Base-by-base conservation (phyloP, 2,113 vertebrate genomes). In the Heliornis fulica region DNA sequence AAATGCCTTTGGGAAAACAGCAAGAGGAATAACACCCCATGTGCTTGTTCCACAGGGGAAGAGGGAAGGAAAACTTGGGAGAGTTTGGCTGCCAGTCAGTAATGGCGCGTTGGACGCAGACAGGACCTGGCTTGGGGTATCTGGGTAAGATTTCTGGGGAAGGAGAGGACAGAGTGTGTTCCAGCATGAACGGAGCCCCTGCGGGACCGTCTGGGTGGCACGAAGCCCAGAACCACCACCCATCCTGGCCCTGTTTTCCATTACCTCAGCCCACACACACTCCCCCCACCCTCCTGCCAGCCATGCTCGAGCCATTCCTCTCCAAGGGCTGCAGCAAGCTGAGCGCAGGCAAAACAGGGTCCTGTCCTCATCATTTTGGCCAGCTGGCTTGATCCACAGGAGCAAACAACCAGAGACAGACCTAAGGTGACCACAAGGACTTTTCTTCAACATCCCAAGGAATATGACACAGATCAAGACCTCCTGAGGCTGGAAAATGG, bases 211-310 rank as follows among this genome's bases (percentile, higher is more conserved):
- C 91, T 97, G 95, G 40, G 93, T 97, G 95, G 95, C 94, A 84
- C 41, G 53, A 18, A 95, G 94, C 95, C 94, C 93, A 91, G 87
- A 96, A 92, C 81, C 89, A 0, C 91, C 96, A 95, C 95, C 94
- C 93, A 95, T 94, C 83, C 89, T 84, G 87, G 83, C 89, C 91
- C 65, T 53, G 74, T 41, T 95, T 94, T 69, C 87, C 84, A 93
- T 96, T 96, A 91, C 93, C 90, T 95, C 95, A 96, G 92, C 93
- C 95, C 90, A 94, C 91, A 95, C 95, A 93, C 77, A 20, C 85
- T 90, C 94, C 84, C 87, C 60, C 79, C 82, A 72, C 70, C 63
- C 78, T 82, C 40, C 66, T 69, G 78, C 87, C 89, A 93, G 78
- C 90, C 87, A 50, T 3, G 29, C 78, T 57, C 2, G 0, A 38